A percentile compares a stretch with the other conserved stretches of the same genome.
phyloP scores from a whole-genome alignment of 2,888 invertebrate species.

The Eilema depressum region DNA sequence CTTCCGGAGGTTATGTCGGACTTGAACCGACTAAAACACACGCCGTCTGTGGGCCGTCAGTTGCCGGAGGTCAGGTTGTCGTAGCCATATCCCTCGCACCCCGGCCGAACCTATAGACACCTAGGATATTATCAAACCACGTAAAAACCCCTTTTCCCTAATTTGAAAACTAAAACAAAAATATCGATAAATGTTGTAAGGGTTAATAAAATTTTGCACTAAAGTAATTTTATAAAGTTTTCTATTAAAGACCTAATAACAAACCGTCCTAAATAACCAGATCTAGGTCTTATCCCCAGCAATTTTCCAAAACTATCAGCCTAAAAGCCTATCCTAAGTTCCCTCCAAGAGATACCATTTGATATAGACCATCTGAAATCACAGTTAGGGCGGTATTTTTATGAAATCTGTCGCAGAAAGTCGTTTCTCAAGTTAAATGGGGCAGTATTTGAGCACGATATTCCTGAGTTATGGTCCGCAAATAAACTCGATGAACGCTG shows the following conservation, averaged over 20 bases:
- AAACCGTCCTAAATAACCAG: not conserved
- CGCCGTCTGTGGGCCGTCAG: no score
- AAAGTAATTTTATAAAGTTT: not conserved
- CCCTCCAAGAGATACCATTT: slow-evolving; percentile 44
- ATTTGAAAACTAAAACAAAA: no score
- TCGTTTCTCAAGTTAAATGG: slow-evolving; percentile 79
- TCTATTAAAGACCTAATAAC: not conserved
- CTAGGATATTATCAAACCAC: no score
- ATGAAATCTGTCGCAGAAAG: slow-evolving; percentile 64
- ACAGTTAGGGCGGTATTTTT: slow-evolving; percentile 57
- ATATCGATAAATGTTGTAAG: not conserved
- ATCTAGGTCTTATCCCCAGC: not conserved
- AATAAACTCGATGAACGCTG: slow-evolving; percentile 58
- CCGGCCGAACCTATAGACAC: no score
- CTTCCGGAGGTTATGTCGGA: no score
- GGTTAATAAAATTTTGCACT: not conserved
- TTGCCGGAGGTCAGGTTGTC: no score
- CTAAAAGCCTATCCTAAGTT: slow-evolving; percentile 23
- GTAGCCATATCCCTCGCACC: no score
- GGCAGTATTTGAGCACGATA: slow-evolving; percentile 68
- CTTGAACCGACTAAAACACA: no score
- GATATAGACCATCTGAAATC: slow-evolving; percentile 54
- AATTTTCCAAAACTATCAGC: slow-evolving; percentile 16
- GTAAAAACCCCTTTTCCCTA: no score
- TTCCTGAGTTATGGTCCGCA: slow-evolving; percentile 73